Evolutionary conservation across 2,113 vertebrate species (phyloP).

Genomic region (Poeciliopsis retropinna): DNA sequence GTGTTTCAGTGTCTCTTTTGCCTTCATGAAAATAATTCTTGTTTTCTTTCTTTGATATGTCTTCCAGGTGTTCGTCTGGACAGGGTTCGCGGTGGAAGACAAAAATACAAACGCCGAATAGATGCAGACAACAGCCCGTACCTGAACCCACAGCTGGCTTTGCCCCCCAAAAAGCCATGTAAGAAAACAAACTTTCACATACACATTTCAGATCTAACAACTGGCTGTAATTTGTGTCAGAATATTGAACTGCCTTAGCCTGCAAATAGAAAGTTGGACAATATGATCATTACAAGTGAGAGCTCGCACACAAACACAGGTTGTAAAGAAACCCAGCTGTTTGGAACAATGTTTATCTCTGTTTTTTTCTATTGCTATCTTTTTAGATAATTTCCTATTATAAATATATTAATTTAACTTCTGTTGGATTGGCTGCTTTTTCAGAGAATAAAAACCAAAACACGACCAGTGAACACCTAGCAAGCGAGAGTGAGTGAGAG

Average conservation of each 20-base stretch:
- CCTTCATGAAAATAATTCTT: neutral
- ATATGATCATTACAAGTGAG: conserved; percentile 44
- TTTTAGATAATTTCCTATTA: conserved; percentile 69
- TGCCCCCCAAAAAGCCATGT: conserved; percentile 99
- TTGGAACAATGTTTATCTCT: conserved; percentile 61
- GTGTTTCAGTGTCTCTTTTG: neutral
- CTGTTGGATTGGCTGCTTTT: conserved; percentile 54
- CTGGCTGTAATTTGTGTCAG: neutral
- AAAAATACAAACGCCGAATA: conserved; percentile 99
- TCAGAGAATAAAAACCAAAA: conserved; percentile 53
- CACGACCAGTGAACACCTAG: conserved; percentile 63
- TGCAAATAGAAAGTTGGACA: conserved; percentile 55
- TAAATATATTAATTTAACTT: conserved; percentile 61
- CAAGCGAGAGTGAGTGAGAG: conserved; percentile 42
- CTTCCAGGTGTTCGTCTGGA: conserved; percentile 93
- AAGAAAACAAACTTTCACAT: conserved; percentile 72
- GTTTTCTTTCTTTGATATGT: conserved; percentile 17
- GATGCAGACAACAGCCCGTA: conserved; percentile 99
- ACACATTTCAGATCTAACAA: neutral
- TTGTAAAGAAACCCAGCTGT: conserved; percentile 66
- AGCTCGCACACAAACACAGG: conserved; percentile 37
- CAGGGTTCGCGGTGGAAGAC: conserved; percentile 97
- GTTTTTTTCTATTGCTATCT: conserved; percentile 55
- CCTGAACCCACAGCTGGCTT: conserved; percentile 97
- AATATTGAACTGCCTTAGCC: conserved; percentile 15